Base-by-base conservation (phyloP, 2,888 invertebrate species). In the Pogonocherus hispidulus region DNA sequence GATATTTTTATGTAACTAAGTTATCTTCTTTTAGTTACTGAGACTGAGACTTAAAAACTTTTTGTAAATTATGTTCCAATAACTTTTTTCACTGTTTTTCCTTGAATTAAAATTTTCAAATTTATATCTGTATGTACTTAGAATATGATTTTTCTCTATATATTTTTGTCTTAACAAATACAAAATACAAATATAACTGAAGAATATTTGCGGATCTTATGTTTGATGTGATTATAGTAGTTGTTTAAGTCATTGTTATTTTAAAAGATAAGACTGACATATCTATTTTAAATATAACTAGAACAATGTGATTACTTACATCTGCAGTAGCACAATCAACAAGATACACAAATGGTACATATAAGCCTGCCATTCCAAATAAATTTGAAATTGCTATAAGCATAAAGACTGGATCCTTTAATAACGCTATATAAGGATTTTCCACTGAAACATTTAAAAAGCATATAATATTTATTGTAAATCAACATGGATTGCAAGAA, bases 311-410 rank as follows among this genome's bases (percentile, higher is more conserved):
- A 23, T 3, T 67, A 87, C 89, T 89, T 85, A 93, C 93, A 80
- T 92, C 91, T 65, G 88, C 84, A 66, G 86, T 88, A 9, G 94
- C 94, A 62, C 93, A 92, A 78, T 96, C 94, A 18, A 96, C 95
- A 66, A 99, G 89, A 84, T 96, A 98, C 55, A 97, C 95, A 85
- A 97, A 99, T 41, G 99, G 99, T 76, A 99, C 95, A 86, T 98
- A 98, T 63, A 98, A 91, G 73, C 98, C 98, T 60, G 98, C 94
- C 94, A 98, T 98, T 78, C 98, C 99, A 84, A 99, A 96, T 66
- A 99, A 89, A 85, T 97, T 98, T 74, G 96, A 96, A 57, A 98
- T 90, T 67, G 95, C 96, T 80, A 98, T 95, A 59, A 97, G 87
- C 88, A 96, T 91, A 86, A 98, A 96, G 65, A 95, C 94, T 1